Evolutionary conservation across 2,113 vertebrate species (phyloP), one percentile per base, ranked within the genome.

Genomic region (Lontra canadensis): DNA sequence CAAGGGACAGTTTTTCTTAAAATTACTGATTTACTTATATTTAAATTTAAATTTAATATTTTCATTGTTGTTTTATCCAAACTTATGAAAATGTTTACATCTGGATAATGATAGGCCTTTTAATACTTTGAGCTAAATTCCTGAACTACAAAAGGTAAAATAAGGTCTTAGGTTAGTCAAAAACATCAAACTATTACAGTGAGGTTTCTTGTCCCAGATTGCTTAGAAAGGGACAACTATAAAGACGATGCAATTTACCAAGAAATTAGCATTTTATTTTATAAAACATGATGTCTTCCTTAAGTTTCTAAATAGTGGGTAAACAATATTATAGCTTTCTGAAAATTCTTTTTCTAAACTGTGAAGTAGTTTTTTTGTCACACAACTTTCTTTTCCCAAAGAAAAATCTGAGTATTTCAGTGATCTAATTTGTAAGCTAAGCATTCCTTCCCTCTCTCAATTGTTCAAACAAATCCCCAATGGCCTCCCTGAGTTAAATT

Each of bases 1-100:
- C 84, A 85, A 79, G 55, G 39, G 49, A 52, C 1, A 11, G 14
- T 65, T 65, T 69, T 79, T 78, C 47, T 67, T 76, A 97, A 94
- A 52, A 97, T 79, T 96, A 88, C 87, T 96, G 94, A 90, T 97
- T 81, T 95, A 95, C 44, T 82, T 81, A 85, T 59, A 73, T 73
- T 93, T 85, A 83, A 88, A 95, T 63, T 31, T 63, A 63, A 63
- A 69, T 36, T 69, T 69, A 88, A 86, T 39, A 83, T 96, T 96
- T 96, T 96, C 87, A 71, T 47, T 97, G 95, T 94, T 96, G 92
- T 91, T 57, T 96, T 97, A 95, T 90, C 97, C 57, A 71, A 52
- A 97, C 25, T 69, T 49, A 52, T 7, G 73, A 34, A 80, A 91
- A 96, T 55, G 42, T 63, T 85, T 78, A 39, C 34, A 42, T 36